Conservation (phyloP, 2,113 vertebrate species). For the Malurus alboscapulatus region DNA sequence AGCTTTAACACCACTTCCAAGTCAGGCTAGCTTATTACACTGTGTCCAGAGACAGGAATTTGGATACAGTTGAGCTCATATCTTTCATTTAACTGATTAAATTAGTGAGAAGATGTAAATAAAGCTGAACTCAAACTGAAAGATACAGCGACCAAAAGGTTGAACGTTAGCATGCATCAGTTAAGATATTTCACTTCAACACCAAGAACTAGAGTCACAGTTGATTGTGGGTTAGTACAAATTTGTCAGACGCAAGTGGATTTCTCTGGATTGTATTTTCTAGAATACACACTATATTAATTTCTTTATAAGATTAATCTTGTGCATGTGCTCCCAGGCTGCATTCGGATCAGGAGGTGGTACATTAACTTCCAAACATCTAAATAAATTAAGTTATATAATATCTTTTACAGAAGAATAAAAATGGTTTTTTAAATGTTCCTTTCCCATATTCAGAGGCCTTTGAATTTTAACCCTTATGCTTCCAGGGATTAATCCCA, state of each 20-base stretch:
- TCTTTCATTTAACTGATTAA: slow-evolving; percentile 25
- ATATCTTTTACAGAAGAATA: not conserved
- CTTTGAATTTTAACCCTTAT: not conserved
- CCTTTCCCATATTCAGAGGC: not conserved
- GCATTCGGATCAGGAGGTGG: slow-evolving; percentile 4
- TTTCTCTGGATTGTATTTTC: slow-evolving; percentile 46
- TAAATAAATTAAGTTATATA: not conserved
- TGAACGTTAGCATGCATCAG: slow-evolving; percentile 60
- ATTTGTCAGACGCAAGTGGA: slow-evolving; percentile 39
- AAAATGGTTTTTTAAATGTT: not conserved
- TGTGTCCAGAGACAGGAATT: slow-evolving; percentile 34
- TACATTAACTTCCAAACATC: not conserved
- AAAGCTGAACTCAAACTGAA: slow-evolving; percentile 55
- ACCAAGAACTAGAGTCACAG: slow-evolving; percentile 63
- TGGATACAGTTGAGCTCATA: slow-evolving; percentile 46
- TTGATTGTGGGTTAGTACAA: slow-evolving; percentile 53
- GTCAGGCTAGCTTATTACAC: slow-evolving; percentile 34
- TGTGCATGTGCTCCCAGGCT: slow-evolving; percentile 41
- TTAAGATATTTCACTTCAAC: slow-evolving; percentile 64
- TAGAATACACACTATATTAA: not conserved
- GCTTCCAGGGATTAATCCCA: not conserved
- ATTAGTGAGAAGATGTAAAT: slow-evolving; percentile 52
- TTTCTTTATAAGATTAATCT: not conserved
- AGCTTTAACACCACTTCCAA: slow-evolving; percentile 25
- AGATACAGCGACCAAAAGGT: slow-evolving; percentile 51